A percentile compares a stretch with the other conserved stretches of the same genome.
phyloP scores from a whole-genome alignment of 2,888 invertebrate species.

The Spialia ferax region DNA sequence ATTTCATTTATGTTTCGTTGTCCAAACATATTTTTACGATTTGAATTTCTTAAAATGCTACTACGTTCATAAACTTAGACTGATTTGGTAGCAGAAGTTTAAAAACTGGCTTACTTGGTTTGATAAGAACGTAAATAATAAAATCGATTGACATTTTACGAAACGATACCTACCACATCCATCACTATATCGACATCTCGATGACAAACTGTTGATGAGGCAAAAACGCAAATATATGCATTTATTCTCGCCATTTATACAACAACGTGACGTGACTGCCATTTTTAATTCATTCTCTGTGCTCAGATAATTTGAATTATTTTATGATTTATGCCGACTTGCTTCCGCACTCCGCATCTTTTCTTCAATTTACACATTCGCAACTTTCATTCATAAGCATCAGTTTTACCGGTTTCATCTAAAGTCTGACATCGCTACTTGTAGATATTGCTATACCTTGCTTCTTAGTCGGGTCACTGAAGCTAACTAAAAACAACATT shows the following conservation, averaged over 20 bases:
- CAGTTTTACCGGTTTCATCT: too few relatives aligned
- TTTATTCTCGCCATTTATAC: constrained; percentile 24
- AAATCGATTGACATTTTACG: neutral
- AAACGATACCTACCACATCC: neutral
- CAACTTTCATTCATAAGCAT: constrained; percentile 10
- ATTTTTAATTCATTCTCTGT: constrained; percentile 20
- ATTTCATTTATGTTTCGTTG: too few relatives aligned
- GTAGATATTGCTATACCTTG: too few relatives aligned
- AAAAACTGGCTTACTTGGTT: too few relatives aligned
- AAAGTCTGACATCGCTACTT: too few relatives aligned
- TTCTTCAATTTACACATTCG: too few relatives aligned
- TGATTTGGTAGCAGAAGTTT: too few relatives aligned
- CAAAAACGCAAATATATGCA: constrained; percentile 26
- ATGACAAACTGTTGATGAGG: constrained; percentile 12
- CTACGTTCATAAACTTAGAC: too few relatives aligned
- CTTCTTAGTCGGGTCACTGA: too few relatives aligned
- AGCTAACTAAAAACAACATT: neutral
- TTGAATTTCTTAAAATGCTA: too few relatives aligned
- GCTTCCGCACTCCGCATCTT: too few relatives aligned
- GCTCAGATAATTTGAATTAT: neutral
- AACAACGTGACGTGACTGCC: constrained; percentile 26
- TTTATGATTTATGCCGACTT: neutral
- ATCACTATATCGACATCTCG: constrained; percentile 19
- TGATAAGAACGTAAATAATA: too few relatives aligned
- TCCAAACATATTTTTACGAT: neutral